phyloP scores from a whole-genome alignment of 2,113 vertebrate species.

The Gila orcuttii region DNA sequence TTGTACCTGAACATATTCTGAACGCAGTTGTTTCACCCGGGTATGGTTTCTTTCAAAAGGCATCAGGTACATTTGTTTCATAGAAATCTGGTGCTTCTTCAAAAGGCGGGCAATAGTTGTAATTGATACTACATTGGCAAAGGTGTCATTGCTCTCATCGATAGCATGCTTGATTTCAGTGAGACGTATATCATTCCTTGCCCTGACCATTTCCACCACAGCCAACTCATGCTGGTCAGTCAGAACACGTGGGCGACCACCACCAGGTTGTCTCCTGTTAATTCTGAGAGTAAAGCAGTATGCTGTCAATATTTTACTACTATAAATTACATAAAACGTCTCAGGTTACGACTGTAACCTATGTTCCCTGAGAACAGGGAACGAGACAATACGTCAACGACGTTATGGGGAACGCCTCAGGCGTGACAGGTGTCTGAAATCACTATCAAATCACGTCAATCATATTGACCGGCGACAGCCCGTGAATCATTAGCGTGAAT shows the following conservation, averaged over 20 bases:
- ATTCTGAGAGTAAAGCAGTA: background rate
- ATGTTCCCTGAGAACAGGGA: too few relatives aligned
- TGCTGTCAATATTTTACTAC: constrained; percentile 16
- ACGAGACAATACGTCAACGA: too few relatives aligned
- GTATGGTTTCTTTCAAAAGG: background rate
- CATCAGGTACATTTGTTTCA: background rate
- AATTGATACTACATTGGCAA: background rate
- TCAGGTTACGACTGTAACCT: too few relatives aligned
- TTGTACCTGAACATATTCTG: background rate
- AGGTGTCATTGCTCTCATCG: background rate
- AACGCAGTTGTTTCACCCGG: background rate
- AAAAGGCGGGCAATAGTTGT: background rate
- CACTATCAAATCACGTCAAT: too few relatives aligned
- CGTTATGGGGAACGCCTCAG: too few relatives aligned
- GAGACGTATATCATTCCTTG: too few relatives aligned
- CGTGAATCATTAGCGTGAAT: too few relatives aligned
- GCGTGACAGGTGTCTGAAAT: too few relatives aligned
- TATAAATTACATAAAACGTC: constrained; percentile 64
- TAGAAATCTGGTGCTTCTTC: background rate
- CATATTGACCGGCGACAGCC: too few relatives aligned
- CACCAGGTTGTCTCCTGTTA: background rate
- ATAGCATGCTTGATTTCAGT: background rate
- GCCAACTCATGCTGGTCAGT: background rate
- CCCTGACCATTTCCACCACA: background rate
- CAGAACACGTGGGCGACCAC: background rate